Percentiles rank a stretch among this genome's conserved stretches.
Evolutionary conservation across 2,888 invertebrate species (phyloP).

Genomic region (Torymus texanus): DNA sequence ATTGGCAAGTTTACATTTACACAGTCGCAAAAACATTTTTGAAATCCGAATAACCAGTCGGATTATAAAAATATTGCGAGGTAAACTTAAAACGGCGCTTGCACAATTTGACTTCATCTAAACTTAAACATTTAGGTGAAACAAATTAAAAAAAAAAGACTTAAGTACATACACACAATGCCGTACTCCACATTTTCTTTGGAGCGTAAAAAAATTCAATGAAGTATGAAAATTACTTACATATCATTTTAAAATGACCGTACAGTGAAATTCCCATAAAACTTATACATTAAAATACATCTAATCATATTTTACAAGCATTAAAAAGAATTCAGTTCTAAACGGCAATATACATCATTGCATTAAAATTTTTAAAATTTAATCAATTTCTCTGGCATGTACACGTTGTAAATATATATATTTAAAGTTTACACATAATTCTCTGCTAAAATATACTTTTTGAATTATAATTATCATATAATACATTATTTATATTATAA

Average conservation of each 20-base stretch:
- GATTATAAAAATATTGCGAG: constrained; percentile 66
- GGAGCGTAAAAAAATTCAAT: constrained; percentile 51
- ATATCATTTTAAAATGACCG: constrained; percentile 49
- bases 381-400: constrained; percentile 40
- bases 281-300: constrained; percentile 50
- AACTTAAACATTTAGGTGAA: constrained; percentile 73
- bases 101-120: constrained; percentile 73
- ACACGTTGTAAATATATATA: constrained; percentile 41
- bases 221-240: constrained; percentile 53
- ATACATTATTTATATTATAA: constrained; percentile 47
- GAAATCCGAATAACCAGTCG: constrained; percentile 64
- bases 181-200: constrained; percentile 53
- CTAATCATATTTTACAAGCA: constrained; percentile 54
- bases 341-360: constrained; percentile 24
- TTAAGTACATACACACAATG: constrained; percentile 59
- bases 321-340: constrained; percentile 47
- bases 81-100: constrained; percentile 56
- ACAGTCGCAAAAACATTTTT: constrained; percentile 53
- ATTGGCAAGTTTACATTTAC: constrained; percentile 55
- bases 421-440: constrained; percentile 33
- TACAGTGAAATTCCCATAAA: constrained; percentile 52
- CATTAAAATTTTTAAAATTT: constrained; percentile 34
- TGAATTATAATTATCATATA: constrained; percentile 35
- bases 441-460: constrained; percentile 45
- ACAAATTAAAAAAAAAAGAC: constrained; percentile 66